Evolutionary conservation across 2,797 vertebrate species (phyloP).

Genomic region (Otolemur crassicaudatus): DNA sequence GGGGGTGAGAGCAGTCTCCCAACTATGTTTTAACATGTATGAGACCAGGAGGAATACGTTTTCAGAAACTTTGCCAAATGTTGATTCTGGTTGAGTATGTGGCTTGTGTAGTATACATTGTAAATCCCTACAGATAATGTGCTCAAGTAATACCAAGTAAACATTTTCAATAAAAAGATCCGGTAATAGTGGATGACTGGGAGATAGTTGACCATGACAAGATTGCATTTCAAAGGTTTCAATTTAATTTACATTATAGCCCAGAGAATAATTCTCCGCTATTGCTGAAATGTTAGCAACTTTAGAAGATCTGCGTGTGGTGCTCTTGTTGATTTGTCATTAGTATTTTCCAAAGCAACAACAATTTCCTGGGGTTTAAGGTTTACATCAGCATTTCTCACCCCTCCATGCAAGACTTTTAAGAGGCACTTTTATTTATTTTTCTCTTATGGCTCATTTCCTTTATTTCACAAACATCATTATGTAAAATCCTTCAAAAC

Average conservation of each 20-base stretch:
- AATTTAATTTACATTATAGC: slow-evolving; percentile 13
- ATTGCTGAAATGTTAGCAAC: slow-evolving; percentile 31
- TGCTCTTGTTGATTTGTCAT: slow-evolving; percentile 27
- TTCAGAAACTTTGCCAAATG: not conserved
- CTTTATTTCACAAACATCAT: slow-evolving; percentile 61
- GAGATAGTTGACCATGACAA: not conserved
- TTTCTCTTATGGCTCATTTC: slow-evolving; percentile 62
- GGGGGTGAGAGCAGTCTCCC: not conserved
- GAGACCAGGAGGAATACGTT: not conserved
- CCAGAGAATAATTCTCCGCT: not conserved
- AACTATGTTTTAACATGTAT: not conserved
- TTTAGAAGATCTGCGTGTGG: not conserved
- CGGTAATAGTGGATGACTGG: not conserved
- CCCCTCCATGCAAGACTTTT: not conserved
- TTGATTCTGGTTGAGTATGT: not conserved
- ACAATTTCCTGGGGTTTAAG: not conserved
- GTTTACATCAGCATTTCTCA: slow-evolving; percentile 44
- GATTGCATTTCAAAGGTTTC: not conserved
- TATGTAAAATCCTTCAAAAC: slow-evolving; percentile 41
- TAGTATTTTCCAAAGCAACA: slow-evolving; percentile 33
- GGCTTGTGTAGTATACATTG: not conserved
- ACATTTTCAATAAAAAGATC: slow-evolving; percentile 9
- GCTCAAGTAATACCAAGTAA: not conserved
- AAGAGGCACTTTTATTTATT: slow-evolving; percentile 51
- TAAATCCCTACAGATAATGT: not conserved